These are phyloP conservation scores for Enteromius anoplus DNA, from an alignment of 2,797 vertebrate species.

Conservation along the genomic window DNA sequence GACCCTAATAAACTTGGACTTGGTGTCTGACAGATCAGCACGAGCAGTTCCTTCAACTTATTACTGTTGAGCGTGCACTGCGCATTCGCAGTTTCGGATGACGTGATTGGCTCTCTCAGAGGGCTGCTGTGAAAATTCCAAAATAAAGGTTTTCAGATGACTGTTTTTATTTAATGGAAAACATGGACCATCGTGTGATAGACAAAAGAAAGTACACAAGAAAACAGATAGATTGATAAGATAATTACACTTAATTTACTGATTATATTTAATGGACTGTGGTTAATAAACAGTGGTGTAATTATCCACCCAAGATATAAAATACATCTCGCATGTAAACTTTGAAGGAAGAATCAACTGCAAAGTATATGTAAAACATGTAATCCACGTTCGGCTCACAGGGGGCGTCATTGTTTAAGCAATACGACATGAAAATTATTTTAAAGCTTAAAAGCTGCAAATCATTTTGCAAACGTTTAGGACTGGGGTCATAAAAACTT, in stretches of 20 bases:
- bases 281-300: background rate
- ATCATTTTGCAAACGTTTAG: background rate
- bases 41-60: background rate
- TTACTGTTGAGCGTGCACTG: background rate
- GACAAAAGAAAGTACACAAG: background rate
- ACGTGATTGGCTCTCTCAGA: constrained; percentile 5
- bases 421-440: background rate
- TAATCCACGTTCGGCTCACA: background rate
- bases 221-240: background rate
- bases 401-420: constrained; percentile 46
- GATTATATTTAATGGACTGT: background rate
- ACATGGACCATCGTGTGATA: background rate
- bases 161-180: background rate
- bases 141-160: constrained; percentile 46
- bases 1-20: constrained; percentile 31
- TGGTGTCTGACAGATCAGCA: constrained; percentile 14
- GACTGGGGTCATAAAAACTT: background rate
- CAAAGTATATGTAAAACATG: background rate
- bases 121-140: constrained; percentile 10
- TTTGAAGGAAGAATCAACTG: background rate
- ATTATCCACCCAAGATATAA: background rate
- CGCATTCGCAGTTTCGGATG: constrained; percentile 16
- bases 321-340: background rate
- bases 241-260: too few species aligned
- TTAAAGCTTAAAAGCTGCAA: background rate